These are phyloP conservation scores for Pelmatolapia mariae DNA, from an alignment of 2,113 vertebrate species.

Conservation along the genomic window DNA sequence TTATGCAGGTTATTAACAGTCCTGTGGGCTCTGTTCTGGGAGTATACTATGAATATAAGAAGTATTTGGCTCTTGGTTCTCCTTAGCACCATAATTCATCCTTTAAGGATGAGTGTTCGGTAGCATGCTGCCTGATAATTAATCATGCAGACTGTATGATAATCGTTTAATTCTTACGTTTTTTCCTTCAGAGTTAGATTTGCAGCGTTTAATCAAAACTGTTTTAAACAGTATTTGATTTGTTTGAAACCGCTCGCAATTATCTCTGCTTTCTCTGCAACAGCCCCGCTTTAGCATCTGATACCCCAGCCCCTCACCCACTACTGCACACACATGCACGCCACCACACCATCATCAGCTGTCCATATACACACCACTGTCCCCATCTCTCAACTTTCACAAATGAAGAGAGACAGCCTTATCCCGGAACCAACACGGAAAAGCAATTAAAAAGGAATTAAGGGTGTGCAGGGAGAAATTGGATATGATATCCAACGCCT, in stretches of 20 bases:
- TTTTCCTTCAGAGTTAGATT: constrained; percentile 29
- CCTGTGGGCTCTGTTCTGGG: background rate
- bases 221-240: constrained; percentile 37
- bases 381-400: constrained; percentile 47
- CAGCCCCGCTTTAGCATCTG: background rate
- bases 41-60: background rate
- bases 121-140: constrained; percentile 2
- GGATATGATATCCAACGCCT: constrained; percentile 67
- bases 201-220: constrained; percentile 36
- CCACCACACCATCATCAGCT: background rate
- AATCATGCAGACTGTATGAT: constrained; percentile 13
- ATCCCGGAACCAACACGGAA: constrained; percentile 60
- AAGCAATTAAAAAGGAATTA: constrained; percentile 76
- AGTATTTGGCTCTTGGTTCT: background rate
- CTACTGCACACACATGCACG: background rate
- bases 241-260: constrained; percentile 40
- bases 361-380: constrained; percentile 23
- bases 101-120: background rate
- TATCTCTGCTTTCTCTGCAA: constrained; percentile 18
- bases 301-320: background rate
- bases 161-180: constrained; percentile 30
- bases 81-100: background rate
- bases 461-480: constrained; percentile 66
- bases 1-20: background rate
- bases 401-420: constrained; percentile 70